Percentiles rank a stretch among this genome's conserved stretches.
Conservation (phyloP, 2,113 vertebrate genomes). For the Procavia capensis region DNA sequence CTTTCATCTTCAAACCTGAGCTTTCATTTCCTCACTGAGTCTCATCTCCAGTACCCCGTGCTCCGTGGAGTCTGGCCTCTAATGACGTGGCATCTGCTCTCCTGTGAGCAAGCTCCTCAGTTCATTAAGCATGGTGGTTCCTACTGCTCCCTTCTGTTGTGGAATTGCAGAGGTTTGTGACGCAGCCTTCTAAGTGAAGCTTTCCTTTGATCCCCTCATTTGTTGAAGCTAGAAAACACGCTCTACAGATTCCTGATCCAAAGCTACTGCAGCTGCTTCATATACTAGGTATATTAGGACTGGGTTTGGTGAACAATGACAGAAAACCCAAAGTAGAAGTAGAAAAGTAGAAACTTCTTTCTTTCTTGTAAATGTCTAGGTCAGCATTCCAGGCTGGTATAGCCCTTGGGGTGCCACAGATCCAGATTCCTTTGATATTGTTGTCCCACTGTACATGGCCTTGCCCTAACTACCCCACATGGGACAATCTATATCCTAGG, state of each 20-base stretch:
- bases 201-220: not conserved
- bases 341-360: not conserved
- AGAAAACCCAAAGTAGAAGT: not conserved
- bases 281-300: not conserved
- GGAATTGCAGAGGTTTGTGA: not conserved
- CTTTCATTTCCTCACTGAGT: not conserved
- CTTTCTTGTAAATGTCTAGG: not conserved
- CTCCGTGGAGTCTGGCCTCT: not conserved
- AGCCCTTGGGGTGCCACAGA: not conserved
- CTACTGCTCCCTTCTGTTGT: not conserved
- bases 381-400: not conserved
- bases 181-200: not conserved
- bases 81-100: not conserved
- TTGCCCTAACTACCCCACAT: not conserved
- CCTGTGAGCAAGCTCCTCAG: not conserved
- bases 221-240: conserved; percentile 2
- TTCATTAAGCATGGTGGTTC: not conserved
- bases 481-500: not conserved
- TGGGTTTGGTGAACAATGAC: not conserved
- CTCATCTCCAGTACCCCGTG: not conserved
- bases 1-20: not conserved
- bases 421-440: not conserved
- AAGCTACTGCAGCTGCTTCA: not conserved
- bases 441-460: not conserved
- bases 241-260: not conserved